Evolutionary conservation across 2,888 invertebrate species (phyloP).

Genomic region (Meiosimyza decipiens): DNA sequence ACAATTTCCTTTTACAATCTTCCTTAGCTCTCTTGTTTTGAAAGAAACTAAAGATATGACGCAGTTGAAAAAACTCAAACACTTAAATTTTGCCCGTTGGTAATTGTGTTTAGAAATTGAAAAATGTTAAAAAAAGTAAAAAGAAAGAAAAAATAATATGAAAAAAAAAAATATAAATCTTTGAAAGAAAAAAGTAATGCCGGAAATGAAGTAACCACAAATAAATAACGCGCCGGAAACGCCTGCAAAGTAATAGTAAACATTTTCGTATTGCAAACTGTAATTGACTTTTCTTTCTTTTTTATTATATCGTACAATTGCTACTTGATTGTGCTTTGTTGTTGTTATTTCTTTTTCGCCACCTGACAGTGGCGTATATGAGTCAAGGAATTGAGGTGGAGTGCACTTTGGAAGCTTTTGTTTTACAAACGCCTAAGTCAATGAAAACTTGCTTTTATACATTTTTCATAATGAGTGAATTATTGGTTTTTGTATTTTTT

Average conservation of each 20-base stretch:
- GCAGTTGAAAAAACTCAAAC: no score
- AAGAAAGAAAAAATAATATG: not conserved
- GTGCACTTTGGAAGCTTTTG: not conserved
- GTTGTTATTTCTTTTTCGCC: not conserved
- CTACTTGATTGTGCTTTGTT: not conserved
- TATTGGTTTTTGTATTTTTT: no score
- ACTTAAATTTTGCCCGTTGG: no score
- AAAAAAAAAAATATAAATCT: not conserved
- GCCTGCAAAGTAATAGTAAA: not conserved
- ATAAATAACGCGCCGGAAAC: not conserved
- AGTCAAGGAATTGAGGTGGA: no score
- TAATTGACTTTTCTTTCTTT: not conserved
- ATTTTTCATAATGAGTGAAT: no score
- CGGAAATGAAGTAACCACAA: constrained; percentile 1
- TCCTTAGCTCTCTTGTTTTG: no score
- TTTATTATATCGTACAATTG: not conserved
- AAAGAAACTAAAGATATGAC: no score
- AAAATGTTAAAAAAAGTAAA: not conserved
- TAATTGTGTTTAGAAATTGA: no score
- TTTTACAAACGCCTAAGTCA: no score
- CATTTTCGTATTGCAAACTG: not conserved
- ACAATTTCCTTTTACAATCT: no score
- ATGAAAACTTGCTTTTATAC: no score
- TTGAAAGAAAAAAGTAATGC: not conserved
- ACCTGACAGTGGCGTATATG: not conserved